A percentile compares a stretch with the other conserved stretches of the same genome.
These are phyloP conservation scores for Muscicapa striata DNA, from an alignment of 2,797 vertebrate genomes.

Conservation along the genomic window DNA sequence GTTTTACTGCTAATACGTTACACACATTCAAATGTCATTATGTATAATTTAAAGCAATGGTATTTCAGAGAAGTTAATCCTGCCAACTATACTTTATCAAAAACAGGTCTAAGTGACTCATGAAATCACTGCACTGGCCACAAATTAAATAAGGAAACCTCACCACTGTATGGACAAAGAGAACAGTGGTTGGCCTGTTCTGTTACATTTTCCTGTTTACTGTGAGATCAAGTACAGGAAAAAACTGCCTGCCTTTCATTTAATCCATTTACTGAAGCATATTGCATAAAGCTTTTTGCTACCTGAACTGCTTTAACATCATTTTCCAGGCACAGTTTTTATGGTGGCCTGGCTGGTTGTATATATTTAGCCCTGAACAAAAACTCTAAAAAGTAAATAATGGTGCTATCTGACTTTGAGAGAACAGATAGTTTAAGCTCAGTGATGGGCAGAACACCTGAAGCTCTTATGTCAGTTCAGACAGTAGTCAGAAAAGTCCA, in stretches of 20 bases:
- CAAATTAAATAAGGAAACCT: not conserved
- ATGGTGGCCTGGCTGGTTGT: not conserved
- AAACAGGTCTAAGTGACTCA: not conserved
- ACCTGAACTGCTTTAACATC: not conserved
- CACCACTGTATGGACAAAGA: not conserved
- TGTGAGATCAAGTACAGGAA: not conserved
- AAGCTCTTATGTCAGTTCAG: not conserved
- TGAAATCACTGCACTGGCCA: not conserved
- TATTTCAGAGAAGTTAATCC: not conserved
- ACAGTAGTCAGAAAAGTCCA: not conserved
- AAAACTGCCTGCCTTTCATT: constrained; percentile 2
- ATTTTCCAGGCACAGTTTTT: constrained; percentile 35
- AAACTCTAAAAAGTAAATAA: not conserved
- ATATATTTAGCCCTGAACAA: constrained; percentile 46
- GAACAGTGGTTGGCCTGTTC: not conserved
- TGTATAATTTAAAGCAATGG: not conserved
- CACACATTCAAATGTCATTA: not conserved
- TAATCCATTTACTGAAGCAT: not conserved
- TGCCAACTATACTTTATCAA: not conserved
- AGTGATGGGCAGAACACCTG: not conserved
- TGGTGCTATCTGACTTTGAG: not conserved
- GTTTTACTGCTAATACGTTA: not conserved
- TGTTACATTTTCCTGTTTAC: not conserved
- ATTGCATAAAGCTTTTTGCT: constrained; percentile 19
- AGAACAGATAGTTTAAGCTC: not conserved